A percentile compares a stretch with the other conserved stretches of the same genome.
Evolutionary conservation across 2,888 invertebrate species (phyloP).

Genomic region (Microdon myrmicae): DNA sequence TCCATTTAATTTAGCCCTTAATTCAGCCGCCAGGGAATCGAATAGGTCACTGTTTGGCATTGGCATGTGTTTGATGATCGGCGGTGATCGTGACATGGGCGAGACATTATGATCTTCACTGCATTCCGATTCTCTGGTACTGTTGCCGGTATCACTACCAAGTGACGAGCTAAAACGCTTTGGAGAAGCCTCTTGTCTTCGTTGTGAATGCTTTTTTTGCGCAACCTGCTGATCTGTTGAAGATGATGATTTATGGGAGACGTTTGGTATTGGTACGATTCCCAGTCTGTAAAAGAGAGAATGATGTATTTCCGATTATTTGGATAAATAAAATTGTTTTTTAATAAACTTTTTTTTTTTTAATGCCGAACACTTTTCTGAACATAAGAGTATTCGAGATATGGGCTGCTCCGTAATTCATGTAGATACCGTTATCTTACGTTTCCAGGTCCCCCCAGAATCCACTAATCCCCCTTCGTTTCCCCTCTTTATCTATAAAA

Average conservation of each 20-base stretch:
- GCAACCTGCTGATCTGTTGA: slow-evolving; percentile 33
- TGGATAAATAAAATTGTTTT: no score
- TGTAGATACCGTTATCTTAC: no score
- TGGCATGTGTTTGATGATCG: slow-evolving; percentile 61
- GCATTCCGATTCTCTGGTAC: slow-evolving; percentile 77
- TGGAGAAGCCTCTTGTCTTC: slow-evolving; percentile 62
- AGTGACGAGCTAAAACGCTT: slow-evolving; percentile 77
- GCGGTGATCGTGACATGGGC: slow-evolving; percentile 63
- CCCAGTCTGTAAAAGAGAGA: slow-evolving; percentile 46
- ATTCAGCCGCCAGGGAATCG: slow-evolving; percentile 90
- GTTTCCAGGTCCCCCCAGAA: no score
- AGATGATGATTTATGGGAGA: slow-evolving; percentile 49
- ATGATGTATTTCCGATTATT: slow-evolving; percentile 4
- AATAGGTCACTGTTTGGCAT: slow-evolving; percentile 79
- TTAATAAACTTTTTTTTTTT: no score
- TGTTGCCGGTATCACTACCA: slow-evolving; percentile 77
- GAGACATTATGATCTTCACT: slow-evolving; percentile 72
- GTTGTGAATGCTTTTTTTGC: slow-evolving; percentile 54
- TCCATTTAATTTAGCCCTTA: slow-evolving; percentile 78
- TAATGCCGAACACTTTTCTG: no score
- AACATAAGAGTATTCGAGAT: no score
- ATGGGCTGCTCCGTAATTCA: no score
- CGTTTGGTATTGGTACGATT: slow-evolving; percentile 40
- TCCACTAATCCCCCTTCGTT: no score
- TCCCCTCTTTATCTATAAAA: no score